Conservation (phyloP, 2,797 vertebrate genomes). For the Propithecus deckenii region DNA sequence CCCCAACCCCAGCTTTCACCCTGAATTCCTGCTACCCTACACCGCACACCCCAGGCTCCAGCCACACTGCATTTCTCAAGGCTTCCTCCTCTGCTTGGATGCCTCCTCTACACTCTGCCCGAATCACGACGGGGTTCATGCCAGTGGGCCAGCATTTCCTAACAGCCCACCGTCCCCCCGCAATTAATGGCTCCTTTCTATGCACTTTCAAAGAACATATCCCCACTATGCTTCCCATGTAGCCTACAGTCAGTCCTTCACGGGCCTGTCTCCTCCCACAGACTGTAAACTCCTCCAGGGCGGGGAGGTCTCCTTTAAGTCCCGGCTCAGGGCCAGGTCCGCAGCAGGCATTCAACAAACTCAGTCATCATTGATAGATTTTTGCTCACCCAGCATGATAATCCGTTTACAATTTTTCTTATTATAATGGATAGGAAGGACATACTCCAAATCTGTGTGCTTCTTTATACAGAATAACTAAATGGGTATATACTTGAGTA, state of each 20-base stretch:
- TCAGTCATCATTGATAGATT: background rate
- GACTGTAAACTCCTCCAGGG: background rate
- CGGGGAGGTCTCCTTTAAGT: fast-evolving
- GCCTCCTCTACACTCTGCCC: fast-evolving
- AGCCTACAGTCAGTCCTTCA: background rate
- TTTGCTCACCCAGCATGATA: background rate
- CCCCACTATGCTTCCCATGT: fast-evolving
- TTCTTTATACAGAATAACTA: background rate
- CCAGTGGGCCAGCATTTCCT: background rate
- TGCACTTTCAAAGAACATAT: fast-evolving
- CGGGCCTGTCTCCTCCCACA: fast-evolving
- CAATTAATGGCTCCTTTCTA: background rate
- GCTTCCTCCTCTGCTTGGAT: fast-evolving
- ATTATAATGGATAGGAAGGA: background rate
- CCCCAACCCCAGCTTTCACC: background rate
- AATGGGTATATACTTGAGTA: background rate
- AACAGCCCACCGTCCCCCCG: background rate
- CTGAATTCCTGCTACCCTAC: background rate
- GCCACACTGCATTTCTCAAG: background rate
- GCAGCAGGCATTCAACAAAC: background rate
- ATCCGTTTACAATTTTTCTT: background rate
- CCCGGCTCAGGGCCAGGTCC: background rate
- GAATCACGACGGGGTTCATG: background rate
- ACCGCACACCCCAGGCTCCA: background rate
- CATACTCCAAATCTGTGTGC: background rate